Percentiles rank a stretch among this genome's conserved stretches.
phyloP scores from a whole-genome alignment of 1,140 invertebrate genomes.

The Batillaria attramentaria region DNA sequence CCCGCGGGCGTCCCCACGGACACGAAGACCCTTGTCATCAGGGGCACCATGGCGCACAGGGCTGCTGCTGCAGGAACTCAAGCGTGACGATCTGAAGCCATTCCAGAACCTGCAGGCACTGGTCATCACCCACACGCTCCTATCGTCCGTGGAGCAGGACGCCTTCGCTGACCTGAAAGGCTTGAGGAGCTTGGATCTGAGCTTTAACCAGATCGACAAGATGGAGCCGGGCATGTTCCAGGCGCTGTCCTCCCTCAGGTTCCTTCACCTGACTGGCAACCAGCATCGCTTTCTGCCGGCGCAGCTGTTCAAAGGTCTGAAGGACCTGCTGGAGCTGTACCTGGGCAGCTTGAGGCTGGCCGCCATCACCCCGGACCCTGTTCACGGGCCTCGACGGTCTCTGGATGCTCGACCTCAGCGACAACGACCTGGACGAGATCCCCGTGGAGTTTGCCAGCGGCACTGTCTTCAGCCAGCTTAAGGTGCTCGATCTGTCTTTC shows the following conservation, averaged over 20 bases:
- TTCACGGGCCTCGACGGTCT: constrained; percentile 31
- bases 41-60: no score
- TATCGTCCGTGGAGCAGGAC: constrained; percentile 29
- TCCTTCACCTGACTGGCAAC: constrained; percentile 31
- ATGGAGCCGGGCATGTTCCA: constrained; percentile 29
- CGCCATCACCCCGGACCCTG: constrained; percentile 4
- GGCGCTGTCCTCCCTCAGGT: constrained; percentile 16
- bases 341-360: constrained; percentile 30
- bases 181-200: constrained; percentile 26
- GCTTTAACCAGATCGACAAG: constrained; percentile 12
- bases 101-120: constrained; percentile 5
- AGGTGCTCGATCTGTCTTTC: constrained; percentile 30
- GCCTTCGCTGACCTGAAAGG: constrained; percentile 33
- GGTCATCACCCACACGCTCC: constrained; percentile 23
- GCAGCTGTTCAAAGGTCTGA: constrained; percentile 24
- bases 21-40: constrained; percentile 19
- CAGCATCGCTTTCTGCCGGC: constrained; percentile 7
- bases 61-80: no score
- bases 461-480: constrained; percentile 13
- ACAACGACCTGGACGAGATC: constrained; percentile 28
- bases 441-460: constrained; percentile 6
- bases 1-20: constrained; percentile 17
- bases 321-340: constrained; percentile 32
- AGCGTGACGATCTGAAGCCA: constrained; percentile 11
- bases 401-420: constrained; percentile 26